A percentile compares a stretch with the other conserved stretches of the same genome.
Evolutionary conservation across 2,797 vertebrate genomes (phyloP).

Genomic region (Champsocephalus gunnari): DNA sequence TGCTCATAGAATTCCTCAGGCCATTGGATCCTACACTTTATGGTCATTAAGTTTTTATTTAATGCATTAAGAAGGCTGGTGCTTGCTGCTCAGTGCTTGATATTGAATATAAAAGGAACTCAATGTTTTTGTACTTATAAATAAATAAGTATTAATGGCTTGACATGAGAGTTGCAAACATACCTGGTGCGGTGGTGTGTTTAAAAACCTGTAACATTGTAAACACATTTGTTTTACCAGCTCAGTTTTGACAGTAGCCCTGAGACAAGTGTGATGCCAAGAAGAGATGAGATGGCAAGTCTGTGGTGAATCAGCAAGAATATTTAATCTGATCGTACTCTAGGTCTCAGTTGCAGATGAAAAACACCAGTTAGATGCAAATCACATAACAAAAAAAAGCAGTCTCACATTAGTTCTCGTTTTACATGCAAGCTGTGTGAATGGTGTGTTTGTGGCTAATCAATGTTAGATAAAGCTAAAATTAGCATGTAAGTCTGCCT

Average conservation of each 20-base stretch:
- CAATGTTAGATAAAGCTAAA: not conserved
- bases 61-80: not conserved
- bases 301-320: not conserved
- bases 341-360: not conserved
- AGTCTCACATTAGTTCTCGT: not conserved
- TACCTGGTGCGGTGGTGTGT: not conserved
- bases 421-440: not conserved
- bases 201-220: not conserved
- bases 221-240: not conserved
- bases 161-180: not conserved
- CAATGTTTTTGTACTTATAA: not conserved
- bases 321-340: not conserved
- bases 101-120: not conserved
- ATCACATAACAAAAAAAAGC: not conserved
- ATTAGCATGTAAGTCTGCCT: not conserved
- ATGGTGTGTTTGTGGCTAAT: not conserved
- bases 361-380: not conserved
- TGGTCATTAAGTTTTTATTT: not conserved
- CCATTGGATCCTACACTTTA: not conserved
- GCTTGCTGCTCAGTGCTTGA: not conserved
- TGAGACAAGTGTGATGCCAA: not conserved
- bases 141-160: not conserved
- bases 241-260: not conserved
- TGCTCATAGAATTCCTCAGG: not conserved
- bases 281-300: not conserved